Conservation (phyloP, 2,797 vertebrate species). For the Mormyrops boulengeri region DNA sequence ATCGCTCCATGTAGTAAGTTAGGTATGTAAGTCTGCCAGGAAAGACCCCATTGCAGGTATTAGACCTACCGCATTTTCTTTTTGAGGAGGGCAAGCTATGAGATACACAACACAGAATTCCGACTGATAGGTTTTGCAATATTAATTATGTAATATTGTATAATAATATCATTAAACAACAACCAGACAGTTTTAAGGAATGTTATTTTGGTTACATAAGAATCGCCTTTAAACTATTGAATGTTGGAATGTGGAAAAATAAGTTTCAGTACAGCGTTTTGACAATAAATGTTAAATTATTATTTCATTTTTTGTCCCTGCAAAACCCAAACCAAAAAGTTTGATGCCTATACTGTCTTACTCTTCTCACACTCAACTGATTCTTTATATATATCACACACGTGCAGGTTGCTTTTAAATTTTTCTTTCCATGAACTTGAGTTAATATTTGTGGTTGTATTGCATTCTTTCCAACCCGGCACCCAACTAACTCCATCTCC, state of each 20-base stretch:
- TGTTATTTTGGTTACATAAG: background rate
- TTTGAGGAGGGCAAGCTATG: background rate
- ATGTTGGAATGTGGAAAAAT: background rate
- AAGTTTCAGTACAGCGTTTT: background rate
- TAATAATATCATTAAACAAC: background rate
- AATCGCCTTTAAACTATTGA: background rate
- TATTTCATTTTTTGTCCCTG: background rate
- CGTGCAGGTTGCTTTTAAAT: background rate
- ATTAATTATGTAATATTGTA: background rate
- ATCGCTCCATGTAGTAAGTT: background rate
- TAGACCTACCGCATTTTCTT: background rate
- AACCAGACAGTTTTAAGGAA: background rate
- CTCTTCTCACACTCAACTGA: background rate
- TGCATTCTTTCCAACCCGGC: background rate
- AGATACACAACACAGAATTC: background rate
- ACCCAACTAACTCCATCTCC: background rate
- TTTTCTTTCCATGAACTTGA: background rate
- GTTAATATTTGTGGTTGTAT: background rate
- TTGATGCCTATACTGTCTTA: background rate
- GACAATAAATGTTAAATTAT: background rate
- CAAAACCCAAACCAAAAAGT: background rate
- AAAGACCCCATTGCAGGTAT: background rate
- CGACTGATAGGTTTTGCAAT: background rate
- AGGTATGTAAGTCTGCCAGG: background rate
- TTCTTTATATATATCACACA: background rate